Conservation (phyloP, 2,888 invertebrate genomes). For the Hydroisotoma schaefferi region DNA sequence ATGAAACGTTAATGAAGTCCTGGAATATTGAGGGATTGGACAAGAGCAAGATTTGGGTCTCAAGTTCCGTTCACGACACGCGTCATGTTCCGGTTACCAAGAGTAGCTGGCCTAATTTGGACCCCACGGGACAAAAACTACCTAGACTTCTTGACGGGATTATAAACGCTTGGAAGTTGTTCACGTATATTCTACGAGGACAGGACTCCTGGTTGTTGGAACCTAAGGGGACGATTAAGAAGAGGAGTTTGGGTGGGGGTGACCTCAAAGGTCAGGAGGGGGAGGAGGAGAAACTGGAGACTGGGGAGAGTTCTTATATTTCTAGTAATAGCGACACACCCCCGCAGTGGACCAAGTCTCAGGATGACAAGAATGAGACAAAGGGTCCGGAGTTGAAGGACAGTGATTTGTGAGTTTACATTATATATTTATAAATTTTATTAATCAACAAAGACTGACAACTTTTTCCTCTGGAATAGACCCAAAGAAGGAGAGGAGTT, state of each 20-base stretch:
- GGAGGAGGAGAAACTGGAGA: background rate
- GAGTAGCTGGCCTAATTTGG: constrained; percentile 40
- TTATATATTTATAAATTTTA: too few species aligned
- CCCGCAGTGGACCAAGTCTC: too few species aligned
- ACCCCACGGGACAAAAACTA: constrained; percentile 46
- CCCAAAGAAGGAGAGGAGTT: background rate
- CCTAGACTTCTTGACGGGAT: constrained; percentile 47
- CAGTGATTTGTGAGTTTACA: too few species aligned
- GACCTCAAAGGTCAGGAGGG: too few species aligned
- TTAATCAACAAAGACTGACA: too few species aligned
- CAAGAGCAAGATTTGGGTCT: constrained; percentile 48
- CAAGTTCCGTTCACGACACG: constrained; percentile 36
- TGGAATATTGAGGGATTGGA: constrained; percentile 48
- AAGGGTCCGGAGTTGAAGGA: background rate
- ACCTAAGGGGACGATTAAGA: constrained; percentile 27
- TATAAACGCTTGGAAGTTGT: constrained; percentile 45
- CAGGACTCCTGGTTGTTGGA: constrained; percentile 41
- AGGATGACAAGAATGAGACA: background rate
- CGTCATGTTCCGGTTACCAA: constrained; percentile 44
- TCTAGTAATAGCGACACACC: background rate
- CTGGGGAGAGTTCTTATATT: background rate
- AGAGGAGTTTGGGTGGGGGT: constrained; percentile 26
- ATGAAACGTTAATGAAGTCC: constrained; percentile 49
- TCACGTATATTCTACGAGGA: constrained; percentile 44
- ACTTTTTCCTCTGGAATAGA: too few species aligned